Evolutionary conservation across 2,113 vertebrate species (phyloP).

Genomic region (Donacobius atricapilla): DNA sequence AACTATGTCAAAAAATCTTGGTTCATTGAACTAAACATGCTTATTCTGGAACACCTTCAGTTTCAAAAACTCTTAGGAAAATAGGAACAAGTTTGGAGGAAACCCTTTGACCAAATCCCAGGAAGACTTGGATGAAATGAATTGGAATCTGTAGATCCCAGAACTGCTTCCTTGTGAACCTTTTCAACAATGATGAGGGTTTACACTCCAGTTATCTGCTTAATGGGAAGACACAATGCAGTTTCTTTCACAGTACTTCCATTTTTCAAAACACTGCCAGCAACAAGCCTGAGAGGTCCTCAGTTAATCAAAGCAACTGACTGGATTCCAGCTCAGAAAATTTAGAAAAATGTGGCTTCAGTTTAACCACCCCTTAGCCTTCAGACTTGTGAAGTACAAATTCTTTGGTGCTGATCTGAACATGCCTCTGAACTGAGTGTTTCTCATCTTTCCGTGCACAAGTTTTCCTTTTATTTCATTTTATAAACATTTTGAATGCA

Average conservation of each 20-base stretch:
- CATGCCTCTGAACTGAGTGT: neutral
- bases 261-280: neutral
- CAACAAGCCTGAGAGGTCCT: neutral
- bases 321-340: neutral
- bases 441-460: accelerated
- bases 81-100: neutral
- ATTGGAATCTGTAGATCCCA: neutral
- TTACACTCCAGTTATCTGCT: neutral
- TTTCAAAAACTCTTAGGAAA: neutral
- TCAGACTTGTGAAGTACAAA: neutral
- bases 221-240: neutral
- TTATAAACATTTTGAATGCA: neutral
- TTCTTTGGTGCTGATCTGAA: neutral
- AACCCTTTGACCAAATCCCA: neutral
- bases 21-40: neutral
- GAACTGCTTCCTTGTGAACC: neutral
- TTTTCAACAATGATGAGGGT: neutral
- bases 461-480: neutral
- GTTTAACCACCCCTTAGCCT: neutral
- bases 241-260: neutral
- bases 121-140: neutral
- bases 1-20: neutral
- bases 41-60: neutral
- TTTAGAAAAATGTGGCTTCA: neutral
- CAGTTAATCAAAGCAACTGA: neutral